Evolutionary conservation across 35 echinoderm and acorn worm species (phyloP).

Genomic region (Lytechinus pictus): DNA sequence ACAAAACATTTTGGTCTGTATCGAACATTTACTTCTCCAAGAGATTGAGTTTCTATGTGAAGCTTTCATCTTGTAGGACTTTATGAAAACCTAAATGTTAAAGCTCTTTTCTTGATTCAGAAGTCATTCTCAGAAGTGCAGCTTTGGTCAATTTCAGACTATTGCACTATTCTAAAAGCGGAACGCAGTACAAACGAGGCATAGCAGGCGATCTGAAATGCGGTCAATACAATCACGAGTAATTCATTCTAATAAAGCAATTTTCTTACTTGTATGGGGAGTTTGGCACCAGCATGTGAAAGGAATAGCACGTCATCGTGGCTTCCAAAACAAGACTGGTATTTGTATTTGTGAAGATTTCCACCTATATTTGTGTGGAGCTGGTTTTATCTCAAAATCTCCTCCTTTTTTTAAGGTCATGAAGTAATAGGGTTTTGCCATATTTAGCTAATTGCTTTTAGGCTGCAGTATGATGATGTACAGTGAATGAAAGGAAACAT

Average conservation of each 20-base stretch:
- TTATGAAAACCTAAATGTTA: too few relatives aligned
- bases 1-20: too few relatives aligned
- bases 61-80: too few relatives aligned
- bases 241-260: not conserved
- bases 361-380: not conserved
- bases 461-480: not conserved
- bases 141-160: not conserved
- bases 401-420: not conserved
- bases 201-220: not conserved
- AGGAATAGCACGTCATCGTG: not conserved
- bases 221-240: not conserved
- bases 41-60: too few relatives aligned
- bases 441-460: not conserved
- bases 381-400: not conserved
- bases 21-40: too few relatives aligned
- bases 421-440: not conserved
- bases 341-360: conserved; percentile 6
- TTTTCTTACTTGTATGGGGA: not conserved
- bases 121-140: not conserved
- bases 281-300: not conserved
- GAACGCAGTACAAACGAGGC: not conserved
- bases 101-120: not conserved
- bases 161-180: not conserved
- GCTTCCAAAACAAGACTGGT: not conserved
- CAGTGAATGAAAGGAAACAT: not conserved